Percentiles rank a stretch among this genome's conserved stretches.
These are phyloP conservation scores for Burhinus bistriatus DNA, from an alignment of 2,113 vertebrate genomes.

Conservation along the genomic window DNA sequence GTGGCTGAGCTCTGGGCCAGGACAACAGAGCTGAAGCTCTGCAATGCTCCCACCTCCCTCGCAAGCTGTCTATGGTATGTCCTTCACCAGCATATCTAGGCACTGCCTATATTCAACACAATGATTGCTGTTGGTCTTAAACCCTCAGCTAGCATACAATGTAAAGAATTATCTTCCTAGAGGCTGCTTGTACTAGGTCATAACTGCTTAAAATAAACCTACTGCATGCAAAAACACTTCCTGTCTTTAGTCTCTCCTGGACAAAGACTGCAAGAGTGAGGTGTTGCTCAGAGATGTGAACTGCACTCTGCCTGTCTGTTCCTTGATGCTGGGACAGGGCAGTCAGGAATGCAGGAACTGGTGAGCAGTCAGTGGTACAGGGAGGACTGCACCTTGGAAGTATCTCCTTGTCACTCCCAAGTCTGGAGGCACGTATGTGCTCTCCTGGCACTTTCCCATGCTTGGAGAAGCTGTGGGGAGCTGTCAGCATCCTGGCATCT, in stretches of 20 bases:
- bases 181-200: neutral
- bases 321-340: neutral
- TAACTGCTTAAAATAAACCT: conserved; percentile 4
- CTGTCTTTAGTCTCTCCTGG: neutral
- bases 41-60: neutral
- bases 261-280: neutral
- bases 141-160: neutral
- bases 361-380: accelerated
- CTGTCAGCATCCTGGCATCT: neutral
- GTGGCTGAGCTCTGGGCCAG: neutral
- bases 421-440: accelerated
- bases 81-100: neutral
- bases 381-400: neutral
- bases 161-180: neutral
- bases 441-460: neutral
- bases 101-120: no score
- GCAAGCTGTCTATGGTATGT: neutral
- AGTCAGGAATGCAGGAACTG: neutral
- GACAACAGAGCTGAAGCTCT: neutral
- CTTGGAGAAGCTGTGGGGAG: neutral
- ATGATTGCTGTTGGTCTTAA: neutral
- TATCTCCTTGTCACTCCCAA: neutral
- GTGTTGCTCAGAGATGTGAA: neutral
- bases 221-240: neutral
- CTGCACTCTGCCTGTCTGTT: accelerated